Conservation (phyloP, 2,888 invertebrate genomes). For the Ornithoptera alexandrae region DNA sequence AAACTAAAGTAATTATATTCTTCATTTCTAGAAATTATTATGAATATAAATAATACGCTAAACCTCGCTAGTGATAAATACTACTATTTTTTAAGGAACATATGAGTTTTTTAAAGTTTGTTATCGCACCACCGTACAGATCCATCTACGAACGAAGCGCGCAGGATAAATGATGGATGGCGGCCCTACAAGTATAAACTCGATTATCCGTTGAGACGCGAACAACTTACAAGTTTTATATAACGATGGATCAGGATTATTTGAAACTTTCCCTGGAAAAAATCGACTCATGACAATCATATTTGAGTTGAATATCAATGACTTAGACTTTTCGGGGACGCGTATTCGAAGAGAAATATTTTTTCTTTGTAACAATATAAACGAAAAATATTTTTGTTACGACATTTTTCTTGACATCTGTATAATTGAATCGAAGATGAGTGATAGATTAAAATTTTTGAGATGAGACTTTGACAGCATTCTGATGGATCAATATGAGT, state of each 20-base stretch:
- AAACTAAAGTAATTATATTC: not conserved
- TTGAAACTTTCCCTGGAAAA: slow-evolving; percentile 68
- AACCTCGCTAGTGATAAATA: too few relatives aligned
- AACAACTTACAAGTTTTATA: slow-evolving; percentile 80
- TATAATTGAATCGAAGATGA: too few relatives aligned
- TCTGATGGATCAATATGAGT: too few relatives aligned
- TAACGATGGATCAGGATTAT: slow-evolving; percentile 80
- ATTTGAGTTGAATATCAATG: slow-evolving; percentile 73
- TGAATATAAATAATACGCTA: slow-evolving; percentile 6
- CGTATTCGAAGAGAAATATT: slow-evolving; percentile 14
- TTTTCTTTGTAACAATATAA: slow-evolving; percentile 15
- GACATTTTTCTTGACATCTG: not conserved
- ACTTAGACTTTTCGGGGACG: slow-evolving; percentile 32
- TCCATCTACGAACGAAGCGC: slow-evolving; percentile 56
- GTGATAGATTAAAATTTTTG: too few relatives aligned
- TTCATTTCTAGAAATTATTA: not conserved
- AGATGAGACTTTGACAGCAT: too few relatives aligned
- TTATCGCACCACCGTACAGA: slow-evolving; percentile 53
- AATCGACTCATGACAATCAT: slow-evolving; percentile 76
- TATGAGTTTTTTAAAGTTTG: slow-evolving; percentile 74
- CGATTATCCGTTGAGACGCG: slow-evolving; percentile 79
- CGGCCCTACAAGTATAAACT: slow-evolving; percentile 78
- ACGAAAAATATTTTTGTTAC: slow-evolving; percentile 8
- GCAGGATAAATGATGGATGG: slow-evolving; percentile 79
- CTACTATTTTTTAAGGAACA: slow-evolving; percentile 65